phyloP scores from a whole-genome alignment of 2,113 vertebrate species.

The Acrocephalus arundinaceus region DNA sequence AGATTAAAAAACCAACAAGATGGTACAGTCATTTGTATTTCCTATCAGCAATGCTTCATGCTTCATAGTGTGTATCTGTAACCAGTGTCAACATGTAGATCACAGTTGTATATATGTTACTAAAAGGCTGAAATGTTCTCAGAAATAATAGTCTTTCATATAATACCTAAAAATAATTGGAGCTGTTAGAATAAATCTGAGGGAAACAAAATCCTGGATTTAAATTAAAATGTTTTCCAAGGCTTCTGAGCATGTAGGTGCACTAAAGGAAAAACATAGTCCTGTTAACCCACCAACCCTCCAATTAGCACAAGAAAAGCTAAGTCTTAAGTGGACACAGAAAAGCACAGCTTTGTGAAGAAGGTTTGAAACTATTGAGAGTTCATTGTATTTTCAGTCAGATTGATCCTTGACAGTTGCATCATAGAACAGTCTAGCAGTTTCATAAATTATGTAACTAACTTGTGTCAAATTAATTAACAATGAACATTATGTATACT shows the following conservation, averaged over 20 bases:
- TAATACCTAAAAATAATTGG: background rate
- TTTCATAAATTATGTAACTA: background rate
- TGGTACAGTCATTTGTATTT: background rate
- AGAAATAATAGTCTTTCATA: background rate
- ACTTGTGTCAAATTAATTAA: background rate
- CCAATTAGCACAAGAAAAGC: background rate
- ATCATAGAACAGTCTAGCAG: background rate
- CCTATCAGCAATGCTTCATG: background rate
- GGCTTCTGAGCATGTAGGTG: background rate
- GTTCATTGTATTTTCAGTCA: background rate
- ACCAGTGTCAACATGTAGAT: background rate
- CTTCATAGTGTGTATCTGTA: background rate
- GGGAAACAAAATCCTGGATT: rapidly evolving
- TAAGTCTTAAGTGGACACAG: background rate
- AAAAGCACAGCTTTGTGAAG: background rate
- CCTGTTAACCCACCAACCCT: background rate
- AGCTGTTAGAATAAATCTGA: background rate
- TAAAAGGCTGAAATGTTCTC: background rate
- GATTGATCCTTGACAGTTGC: background rate
- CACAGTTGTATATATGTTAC: background rate
- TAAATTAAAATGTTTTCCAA: background rate
- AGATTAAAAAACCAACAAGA: background rate
- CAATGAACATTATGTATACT: background rate
- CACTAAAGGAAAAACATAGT: background rate
- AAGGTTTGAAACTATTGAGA: background rate